Conservation (phyloP, 1,140 invertebrate species). For the Drosophila eugracilis region DNA sequence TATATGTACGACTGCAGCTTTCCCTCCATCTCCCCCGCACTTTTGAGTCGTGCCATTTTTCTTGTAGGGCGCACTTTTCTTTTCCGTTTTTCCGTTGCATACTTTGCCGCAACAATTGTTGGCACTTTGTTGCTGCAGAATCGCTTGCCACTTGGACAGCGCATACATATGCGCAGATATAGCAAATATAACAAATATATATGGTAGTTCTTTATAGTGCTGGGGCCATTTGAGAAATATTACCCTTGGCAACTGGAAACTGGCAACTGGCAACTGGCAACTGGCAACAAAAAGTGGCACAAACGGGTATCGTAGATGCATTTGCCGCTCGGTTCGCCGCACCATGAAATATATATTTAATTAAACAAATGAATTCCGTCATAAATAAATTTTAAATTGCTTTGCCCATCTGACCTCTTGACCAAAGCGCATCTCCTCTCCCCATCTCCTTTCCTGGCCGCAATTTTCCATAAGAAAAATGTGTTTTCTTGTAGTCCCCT, state of each 20-base stretch:
- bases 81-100: slow-evolving; percentile 49
- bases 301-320: slow-evolving; percentile 1
- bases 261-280: too few relatives aligned
- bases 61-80: slow-evolving; percentile 36
- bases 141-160: slow-evolving; percentile 57
- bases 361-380: slow-evolving; percentile 61
- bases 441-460: slow-evolving; percentile 9
- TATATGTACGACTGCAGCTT: slow-evolving; percentile 2
- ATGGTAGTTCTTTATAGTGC: slow-evolving; percentile 14
- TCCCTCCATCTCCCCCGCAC: slow-evolving; percentile 3
- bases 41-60: slow-evolving; percentile 52
- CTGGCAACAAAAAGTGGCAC: slow-evolving; percentile 17
- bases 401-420: slow-evolving; percentile 65
- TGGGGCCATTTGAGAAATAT: slow-evolving; percentile 24
- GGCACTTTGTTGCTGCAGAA: slow-evolving; percentile 47
- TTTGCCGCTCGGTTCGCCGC: slow-evolving; percentile 26
- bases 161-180: slow-evolving; percentile 12
- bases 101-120: slow-evolving; percentile 67
- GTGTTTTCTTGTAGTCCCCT: slow-evolving; percentile 13
- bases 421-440: slow-evolving; percentile 27
- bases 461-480: slow-evolving; percentile 64
- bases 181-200: slow-evolving; percentile 7
- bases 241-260: slow-evolving; percentile 17
- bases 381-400: slow-evolving; percentile 68
- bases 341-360: slow-evolving; percentile 62